Conservation (phyloP, 2,888 invertebrate species). For the Tipula lateralis region DNA sequence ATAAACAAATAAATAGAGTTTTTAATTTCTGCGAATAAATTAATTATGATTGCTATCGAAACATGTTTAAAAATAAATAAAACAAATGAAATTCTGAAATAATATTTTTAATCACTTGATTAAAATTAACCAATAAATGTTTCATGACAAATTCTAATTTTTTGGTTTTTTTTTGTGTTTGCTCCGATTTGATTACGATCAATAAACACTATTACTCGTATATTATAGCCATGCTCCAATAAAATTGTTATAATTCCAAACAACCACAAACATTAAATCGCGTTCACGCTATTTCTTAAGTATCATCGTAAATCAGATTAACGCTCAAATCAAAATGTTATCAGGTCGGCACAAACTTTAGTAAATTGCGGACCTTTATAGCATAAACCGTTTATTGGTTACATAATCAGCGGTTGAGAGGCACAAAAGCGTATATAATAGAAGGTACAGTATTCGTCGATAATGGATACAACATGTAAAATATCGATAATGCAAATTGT, state of each 20-base stretch:
- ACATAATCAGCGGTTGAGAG: too few species aligned
- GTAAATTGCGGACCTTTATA: not conserved
- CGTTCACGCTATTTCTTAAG: not conserved
- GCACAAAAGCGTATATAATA: too few species aligned
- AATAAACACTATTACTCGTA: not conserved
- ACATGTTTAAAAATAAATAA: not conserved
- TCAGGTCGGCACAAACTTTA: not conserved
- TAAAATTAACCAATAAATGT: not conserved
- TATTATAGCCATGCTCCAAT: not conserved
- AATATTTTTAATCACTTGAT: not conserved
- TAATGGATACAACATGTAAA: too few species aligned
- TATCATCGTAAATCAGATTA: not conserved
- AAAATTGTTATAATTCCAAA: not conserved
- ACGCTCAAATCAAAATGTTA: not conserved
- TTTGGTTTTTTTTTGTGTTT: not conserved
- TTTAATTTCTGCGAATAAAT: not conserved
- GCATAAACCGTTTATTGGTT: too few species aligned
- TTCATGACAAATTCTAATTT: not conserved
- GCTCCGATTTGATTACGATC: not conserved
- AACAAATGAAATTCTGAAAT: not conserved
- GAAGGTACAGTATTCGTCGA: too few species aligned
- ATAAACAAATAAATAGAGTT: not conserved
- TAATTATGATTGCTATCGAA: not conserved
- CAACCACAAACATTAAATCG: not conserved
- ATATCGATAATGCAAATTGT: too few species aligned